These are phyloP conservation scores for Palythoa grandiflora DNA, from an alignment of 92 coral and sea anemone genomes.

Conservation along the genomic window DNA sequence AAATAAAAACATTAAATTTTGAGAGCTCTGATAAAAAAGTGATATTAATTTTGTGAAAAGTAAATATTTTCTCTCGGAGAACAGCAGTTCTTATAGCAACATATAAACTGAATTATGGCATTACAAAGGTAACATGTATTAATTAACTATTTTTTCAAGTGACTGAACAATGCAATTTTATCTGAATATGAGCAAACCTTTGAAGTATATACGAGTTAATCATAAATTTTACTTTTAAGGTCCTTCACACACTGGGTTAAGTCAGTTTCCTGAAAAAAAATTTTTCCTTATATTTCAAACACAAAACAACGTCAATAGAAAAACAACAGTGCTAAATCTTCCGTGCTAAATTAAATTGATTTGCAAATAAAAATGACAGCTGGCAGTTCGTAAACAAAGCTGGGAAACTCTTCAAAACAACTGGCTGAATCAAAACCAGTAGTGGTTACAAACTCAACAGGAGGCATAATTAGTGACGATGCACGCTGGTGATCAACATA, in stretches of 20 bases:
- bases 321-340: not conserved
- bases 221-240: too few relatives aligned
- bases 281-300: not conserved
- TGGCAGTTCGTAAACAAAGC: not conserved
- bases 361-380: not conserved
- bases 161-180: too few relatives aligned
- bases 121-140: too few relatives aligned
- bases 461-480: not conserved
- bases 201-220: too few relatives aligned
- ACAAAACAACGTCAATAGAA: not conserved
- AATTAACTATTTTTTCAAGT: too few relatives aligned
- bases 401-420: conserved; percentile 9
- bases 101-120: too few relatives aligned
- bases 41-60: too few relatives aligned
- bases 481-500: not conserved
- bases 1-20: not conserved
- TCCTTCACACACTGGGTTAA: too few relatives aligned
- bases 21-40: too few relatives aligned
- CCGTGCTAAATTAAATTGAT: not conserved
- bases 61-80: too few relatives aligned
- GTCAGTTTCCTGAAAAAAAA: not conserved
- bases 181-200: too few relatives aligned
- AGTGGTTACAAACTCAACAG: conserved; percentile 23
- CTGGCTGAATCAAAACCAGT: not conserved
- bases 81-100: too few relatives aligned